Conservation (phyloP, 2,113 vertebrate genomes). For the Isichthys henryi region DNA sequence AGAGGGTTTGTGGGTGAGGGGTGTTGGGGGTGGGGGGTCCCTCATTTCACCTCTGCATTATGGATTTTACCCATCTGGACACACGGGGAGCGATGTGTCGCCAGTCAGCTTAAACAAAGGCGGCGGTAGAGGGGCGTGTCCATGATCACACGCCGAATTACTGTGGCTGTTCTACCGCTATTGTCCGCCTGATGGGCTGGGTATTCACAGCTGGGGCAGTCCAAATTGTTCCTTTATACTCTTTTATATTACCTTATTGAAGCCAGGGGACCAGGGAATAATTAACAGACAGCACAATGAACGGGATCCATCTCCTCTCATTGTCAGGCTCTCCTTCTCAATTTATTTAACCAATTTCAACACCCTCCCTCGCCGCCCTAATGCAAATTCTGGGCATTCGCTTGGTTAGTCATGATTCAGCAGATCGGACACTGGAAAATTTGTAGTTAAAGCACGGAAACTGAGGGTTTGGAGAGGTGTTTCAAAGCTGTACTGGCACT, state of each 20-base stretch:
- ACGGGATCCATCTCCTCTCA: constrained; percentile 29
- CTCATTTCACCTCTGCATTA: constrained; percentile 85
- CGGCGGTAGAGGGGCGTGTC: constrained; percentile 76
- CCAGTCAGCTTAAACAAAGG: constrained; percentile 79
- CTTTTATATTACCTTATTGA: constrained; percentile 68
- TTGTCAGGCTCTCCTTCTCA: constrained; percentile 53
- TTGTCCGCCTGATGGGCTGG: constrained; percentile 69
- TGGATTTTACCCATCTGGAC: constrained; percentile 97
- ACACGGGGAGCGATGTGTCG: constrained; percentile 58
- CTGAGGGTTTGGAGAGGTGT: constrained; percentile 24
- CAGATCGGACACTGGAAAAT: constrained; percentile 43
- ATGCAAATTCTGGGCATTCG: background rate
- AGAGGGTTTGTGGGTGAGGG: constrained; percentile 5
- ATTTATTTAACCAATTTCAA: constrained; percentile 42
- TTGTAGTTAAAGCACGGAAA: constrained; percentile 42
- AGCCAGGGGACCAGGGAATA: constrained; percentile 64
- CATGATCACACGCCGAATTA: constrained; percentile 78
- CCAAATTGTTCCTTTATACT: constrained; percentile 76
- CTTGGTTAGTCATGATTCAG: constrained; percentile 47
- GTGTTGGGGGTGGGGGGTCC: constrained; percentile 49
- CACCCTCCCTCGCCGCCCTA: background rate
- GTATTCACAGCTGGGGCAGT: constrained; percentile 69
- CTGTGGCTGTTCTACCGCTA: constrained; percentile 61
- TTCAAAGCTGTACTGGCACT: constrained; percentile 20
- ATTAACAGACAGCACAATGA: constrained; percentile 63